phyloP scores from a whole-genome alignment of 1,140 invertebrate genomes.

The Hycleus phaleratus region DNA sequence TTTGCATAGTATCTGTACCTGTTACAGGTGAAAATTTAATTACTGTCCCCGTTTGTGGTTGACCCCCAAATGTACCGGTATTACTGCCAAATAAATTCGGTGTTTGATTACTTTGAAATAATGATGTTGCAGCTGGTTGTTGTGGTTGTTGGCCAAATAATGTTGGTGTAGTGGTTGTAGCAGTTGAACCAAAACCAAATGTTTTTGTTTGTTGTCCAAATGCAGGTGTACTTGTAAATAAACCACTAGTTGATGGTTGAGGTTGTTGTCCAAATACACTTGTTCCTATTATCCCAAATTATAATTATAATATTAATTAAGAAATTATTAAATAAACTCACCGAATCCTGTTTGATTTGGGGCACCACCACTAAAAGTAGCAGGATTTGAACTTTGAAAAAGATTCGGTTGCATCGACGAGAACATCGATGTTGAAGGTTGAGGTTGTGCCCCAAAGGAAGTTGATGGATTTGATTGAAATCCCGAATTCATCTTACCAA shows the following conservation, averaged over 20 bases:
- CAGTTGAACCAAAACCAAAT: slow-evolving; percentile 49
- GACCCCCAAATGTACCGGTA: slow-evolving; percentile 11
- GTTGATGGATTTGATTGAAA: not conserved
- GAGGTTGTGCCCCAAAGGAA: slow-evolving; percentile 3
- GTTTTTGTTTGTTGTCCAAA: slow-evolving; percentile 57
- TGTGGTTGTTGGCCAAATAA: slow-evolving; percentile 31
- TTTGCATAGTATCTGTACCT: slow-evolving; percentile 86
- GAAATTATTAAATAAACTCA: slow-evolving; percentile 1
- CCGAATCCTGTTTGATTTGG: slow-evolving; percentile 2
- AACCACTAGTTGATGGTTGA: slow-evolving; percentile 42
- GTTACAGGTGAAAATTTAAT: slow-evolving; percentile 81
- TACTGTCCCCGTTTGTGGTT: slow-evolving; percentile 54
- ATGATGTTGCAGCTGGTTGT: slow-evolving; percentile 23
- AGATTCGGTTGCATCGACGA: slow-evolving; percentile 6
- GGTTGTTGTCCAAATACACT: slow-evolving; percentile 32
- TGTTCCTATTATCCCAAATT: slow-evolving; percentile 4
- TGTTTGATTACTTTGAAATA: slow-evolving; percentile 29
- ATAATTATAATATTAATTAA: not conserved
- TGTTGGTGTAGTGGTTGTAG: slow-evolving; percentile 25
- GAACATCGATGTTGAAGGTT: slow-evolving; percentile 4
- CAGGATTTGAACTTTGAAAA: not conserved
- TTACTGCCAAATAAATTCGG: slow-evolving; percentile 27
- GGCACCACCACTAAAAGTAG: not conserved
- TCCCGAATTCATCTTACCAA: too few relatives aligned
- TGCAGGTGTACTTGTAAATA: slow-evolving; percentile 49